Base-by-base conservation (phyloP, 2,888 invertebrate species). In the Pollenia angustigena region DNA sequence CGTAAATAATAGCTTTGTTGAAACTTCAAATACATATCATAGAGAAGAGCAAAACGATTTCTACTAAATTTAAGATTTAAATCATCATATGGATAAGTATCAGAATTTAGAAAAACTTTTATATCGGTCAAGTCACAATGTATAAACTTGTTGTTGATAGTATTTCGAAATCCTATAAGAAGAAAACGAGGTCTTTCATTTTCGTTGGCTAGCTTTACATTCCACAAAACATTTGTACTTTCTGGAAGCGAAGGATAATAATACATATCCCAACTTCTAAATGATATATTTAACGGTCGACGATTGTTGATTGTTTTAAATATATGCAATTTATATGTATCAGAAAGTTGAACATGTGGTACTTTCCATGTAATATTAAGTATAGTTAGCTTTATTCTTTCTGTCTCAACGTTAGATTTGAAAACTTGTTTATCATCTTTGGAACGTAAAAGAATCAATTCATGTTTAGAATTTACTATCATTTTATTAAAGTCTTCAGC, bases 391-490 rank as follows among this genome's bases (percentile, higher is more conserved):
- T 50, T 46, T 46, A 32, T 8, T 0, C 32, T 32, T 32, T 48
- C 78, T 72, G 1, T 1, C 23, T 48, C 1, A 42, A 8, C 46
- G 7, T 32, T 62, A 23, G 83, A 79, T 32, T 54, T 62, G 12
- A 71, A 16, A 23, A 72, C 69, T 62, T 71, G 58, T 23, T 54
- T 44, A 80, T 80, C 72, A 62, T 71, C n/a, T n/a, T n/a, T n/a
- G 11, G 82, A 32, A 18, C 82, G 85, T 54, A 56, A 56, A 46
- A 89, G 68, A 48, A 88, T 88, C 10, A 89, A 69, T 64, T 93
- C 93, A 90, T 93, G 92, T 89, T 91, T 91, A 81, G 90, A 90
- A 88, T 93, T 93, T 1, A 93, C 86, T 74, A 92, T 88, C n/a
- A n/a, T n/a, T n/a, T n/a, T n/a, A n/a, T n/a, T n/a, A n/a, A n/a